Percentiles rank a stretch among this genome's conserved stretches.
phyloP scores from a whole-genome alignment of 1,140 invertebrate genomes.

The Rhyzopertha dominica region DNA sequence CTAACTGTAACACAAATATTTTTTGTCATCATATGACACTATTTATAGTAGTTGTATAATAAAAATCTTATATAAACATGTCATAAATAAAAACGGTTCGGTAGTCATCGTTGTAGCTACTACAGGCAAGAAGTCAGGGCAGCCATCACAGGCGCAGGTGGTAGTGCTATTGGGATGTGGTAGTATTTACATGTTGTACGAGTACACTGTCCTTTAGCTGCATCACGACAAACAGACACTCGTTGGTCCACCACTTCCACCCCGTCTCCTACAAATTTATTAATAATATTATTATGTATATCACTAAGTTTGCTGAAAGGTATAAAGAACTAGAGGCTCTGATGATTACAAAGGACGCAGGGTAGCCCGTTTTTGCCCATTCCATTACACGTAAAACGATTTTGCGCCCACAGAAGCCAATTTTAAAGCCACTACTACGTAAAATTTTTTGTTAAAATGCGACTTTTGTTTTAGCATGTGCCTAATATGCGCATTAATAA shows the following conservation, averaged over 20 bases:
- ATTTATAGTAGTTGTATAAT: conserved; percentile 35
- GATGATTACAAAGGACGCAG: no score
- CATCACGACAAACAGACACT: conserved; percentile 91
- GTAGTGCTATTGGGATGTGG: conserved; percentile 81
- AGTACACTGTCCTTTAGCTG: conserved; percentile 83
- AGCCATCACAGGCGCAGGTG: conserved; percentile 63
- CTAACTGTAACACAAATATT: conserved; percentile 36
- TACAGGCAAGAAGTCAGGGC: conserved; percentile 49
- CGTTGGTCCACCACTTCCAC: conserved; percentile 90
- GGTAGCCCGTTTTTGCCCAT: no score
- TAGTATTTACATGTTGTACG: conserved; percentile 91
- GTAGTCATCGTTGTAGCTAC: conserved; percentile 41
- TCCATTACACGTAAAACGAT: no score
- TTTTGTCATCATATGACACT: conserved; percentile 43
- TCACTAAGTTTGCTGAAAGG: neutral
- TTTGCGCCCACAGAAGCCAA: no score
- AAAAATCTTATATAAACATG: conserved; percentile 43
- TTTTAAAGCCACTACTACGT: no score
- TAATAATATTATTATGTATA: neutral
- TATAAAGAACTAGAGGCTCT: conserved; percentile 1
- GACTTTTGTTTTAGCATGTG: no score
- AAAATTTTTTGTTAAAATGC: no score
- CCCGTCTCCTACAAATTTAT: conserved; percentile 64
- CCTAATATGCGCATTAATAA: no score
- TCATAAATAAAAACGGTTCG: conserved; percentile 40